Base-by-base conservation (phyloP, 2,113 vertebrate genomes). In the Hemibagrus wyckioides region DNA sequence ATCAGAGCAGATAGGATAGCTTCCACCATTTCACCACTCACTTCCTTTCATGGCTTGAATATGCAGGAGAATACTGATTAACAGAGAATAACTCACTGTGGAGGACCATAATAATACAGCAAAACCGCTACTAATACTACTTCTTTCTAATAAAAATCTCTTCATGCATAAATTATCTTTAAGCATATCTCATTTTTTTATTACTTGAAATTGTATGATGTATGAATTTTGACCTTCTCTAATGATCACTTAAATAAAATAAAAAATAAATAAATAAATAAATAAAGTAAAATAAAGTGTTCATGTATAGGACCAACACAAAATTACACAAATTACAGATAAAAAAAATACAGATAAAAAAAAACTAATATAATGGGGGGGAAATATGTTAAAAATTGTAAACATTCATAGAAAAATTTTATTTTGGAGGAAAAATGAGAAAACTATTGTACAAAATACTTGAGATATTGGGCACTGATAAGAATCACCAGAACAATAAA, bases 1-100 rank as follows among this genome's bases (percentile, higher is more conserved):
- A 56, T 79, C 79, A 52, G 82, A 87, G 50, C 50, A 36, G 84
- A 57, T 82, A 67, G 81, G 84, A 50, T 1, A 19, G 52, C 25
- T 14, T 76, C 71, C 1, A 56, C n/a, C 30, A 33, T 56, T 80
- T 80, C n/a, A 56, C 7, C 30, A 21, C 9, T 75, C 57, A 73
- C 33, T 25, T 76, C n/a, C 21, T 63, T 28, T 4, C 59, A n/a
- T 5, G 14, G 85, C 28, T 71, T 85, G 61, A 15, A 83, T 41
- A 61, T 33, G 63, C 63, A 44, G 11, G n/a, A 21, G 36, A n/a
- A 85, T 61, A 44, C 54, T 50, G 54, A 69, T 65, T 4, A 65
- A 13, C 50, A 52, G 19, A 39, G 63, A 56, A 57, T 52, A 54
- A 56, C 67, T 1, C n/a, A 15, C 3, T 4, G 10, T 71, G n/a